Base-by-base conservation (phyloP, 2,113 vertebrate species). In the Oceanodroma tethys region DNA sequence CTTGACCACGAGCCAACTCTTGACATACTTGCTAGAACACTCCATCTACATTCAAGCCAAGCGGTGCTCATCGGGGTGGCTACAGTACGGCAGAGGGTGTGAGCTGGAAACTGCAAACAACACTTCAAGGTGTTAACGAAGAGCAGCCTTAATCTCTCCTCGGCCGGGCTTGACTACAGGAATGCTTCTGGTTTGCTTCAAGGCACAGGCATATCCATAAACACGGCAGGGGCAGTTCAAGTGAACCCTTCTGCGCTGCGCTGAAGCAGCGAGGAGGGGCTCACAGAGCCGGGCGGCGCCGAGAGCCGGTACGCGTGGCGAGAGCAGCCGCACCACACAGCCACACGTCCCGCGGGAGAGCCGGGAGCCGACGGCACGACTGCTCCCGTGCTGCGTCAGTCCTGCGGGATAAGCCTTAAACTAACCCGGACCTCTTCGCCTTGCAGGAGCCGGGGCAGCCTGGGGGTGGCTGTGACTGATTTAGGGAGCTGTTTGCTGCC, bases 291-390 rank as follows among this genome's bases (percentile, higher is more conserved):
- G 1, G 27, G 58, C 2, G 16, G 34, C 26, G 13, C 48, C 0
- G 1, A 68, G 32, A 83, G 53, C 38, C 1, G 9, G 26, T 25
- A 56, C 0, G 3, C 5, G 0, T 1, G 12, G 11, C 0, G 1
- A 81, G 4, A 78, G n/a, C 84, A 62, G 58, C 47, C 53, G 45
- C 43, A 43, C 20, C 48, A 38, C 40, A 15, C 29, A n/a, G 48
- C 18, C 62, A n/a, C 18, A 7, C 1, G 3, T 30, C 50, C 73
- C 0, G 0, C 6, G 30, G 59, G 55, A 87, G 9, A 91, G 36
- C 30, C 1, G 6, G 86, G 36, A 88, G 22, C 20, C 0, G 0
- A 25, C 58, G 27, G 36, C 6, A 29, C 0, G 3, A 70, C 48
- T 36, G 43, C 23, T 60, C 62, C 71, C 2, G 0, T 0, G 13